Evolutionary conservation across 2,888 invertebrate species (phyloP).

Genomic region (Sturmia bella): DNA sequence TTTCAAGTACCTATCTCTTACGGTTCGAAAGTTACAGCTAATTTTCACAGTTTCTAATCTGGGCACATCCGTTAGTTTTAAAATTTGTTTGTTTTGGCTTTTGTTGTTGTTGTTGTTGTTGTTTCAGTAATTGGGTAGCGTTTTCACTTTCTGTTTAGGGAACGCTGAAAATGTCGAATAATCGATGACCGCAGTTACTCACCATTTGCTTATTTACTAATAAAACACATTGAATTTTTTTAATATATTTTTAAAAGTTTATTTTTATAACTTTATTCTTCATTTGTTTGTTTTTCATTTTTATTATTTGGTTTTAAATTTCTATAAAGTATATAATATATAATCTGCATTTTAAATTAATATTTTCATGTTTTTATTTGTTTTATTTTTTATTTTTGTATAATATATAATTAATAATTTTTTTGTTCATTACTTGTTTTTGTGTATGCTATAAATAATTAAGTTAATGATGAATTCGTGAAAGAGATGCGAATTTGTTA

Average conservation of each 20-base stretch:
- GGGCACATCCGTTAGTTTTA: too few species aligned
- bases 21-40: too few species aligned
- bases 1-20: too few species aligned
- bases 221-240: conserved; percentile 55
- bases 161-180: too few species aligned
- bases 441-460: conserved; percentile 35
- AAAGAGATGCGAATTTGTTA: conserved; percentile 33
- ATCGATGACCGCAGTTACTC: too few species aligned
- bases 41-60: too few species aligned
- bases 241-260: conserved; percentile 70
- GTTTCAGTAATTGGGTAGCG: too few species aligned
- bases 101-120: too few species aligned
- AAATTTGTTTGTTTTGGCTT: too few species aligned
- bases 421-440: conserved; percentile 51
- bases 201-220: not conserved
- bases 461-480: conserved; percentile 35
- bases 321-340: conserved; percentile 75
- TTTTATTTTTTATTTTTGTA: conserved; percentile 61
- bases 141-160: too few species aligned
- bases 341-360: conserved; percentile 72
- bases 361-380: conserved; percentile 57
- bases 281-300: conserved; percentile 67
- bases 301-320: conserved; percentile 72
- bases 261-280: conserved; percentile 70
- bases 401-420: conserved; percentile 68